Percentiles rank a stretch among this genome's conserved stretches.
Evolutionary conservation across 2,888 invertebrate species (phyloP).

Genomic region (Bellardia pandia): DNA sequence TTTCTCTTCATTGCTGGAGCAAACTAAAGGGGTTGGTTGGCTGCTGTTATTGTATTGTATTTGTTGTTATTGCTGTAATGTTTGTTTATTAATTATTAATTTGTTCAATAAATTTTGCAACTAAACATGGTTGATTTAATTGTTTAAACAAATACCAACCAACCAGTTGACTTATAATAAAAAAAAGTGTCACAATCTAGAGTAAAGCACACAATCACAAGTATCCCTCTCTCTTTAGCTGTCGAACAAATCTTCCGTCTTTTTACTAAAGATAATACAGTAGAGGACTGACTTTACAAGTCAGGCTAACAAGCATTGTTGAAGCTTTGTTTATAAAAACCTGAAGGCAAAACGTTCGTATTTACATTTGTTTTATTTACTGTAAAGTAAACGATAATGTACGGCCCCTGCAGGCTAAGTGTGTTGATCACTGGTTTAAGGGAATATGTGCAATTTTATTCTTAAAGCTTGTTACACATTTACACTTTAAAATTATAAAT

Average conservation of each 20-base stretch:
- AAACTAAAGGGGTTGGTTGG: conserved; percentile 3
- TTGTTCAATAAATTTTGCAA: conserved; percentile 63
- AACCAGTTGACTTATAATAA: not conserved
- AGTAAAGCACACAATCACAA: not conserved
- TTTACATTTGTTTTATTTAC: no score
- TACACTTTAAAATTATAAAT: no score
- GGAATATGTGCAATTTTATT: no score
- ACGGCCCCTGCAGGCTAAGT: no score
- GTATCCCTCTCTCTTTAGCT: no score
- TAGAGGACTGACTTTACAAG: not conserved
- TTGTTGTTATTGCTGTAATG: conserved; percentile 23
- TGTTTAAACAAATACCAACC: conserved; percentile 41
- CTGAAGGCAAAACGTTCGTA: no score
- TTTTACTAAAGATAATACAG: no score
- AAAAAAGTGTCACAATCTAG: conserved; percentile 28
- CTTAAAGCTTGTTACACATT: no score
- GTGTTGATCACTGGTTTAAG: no score
- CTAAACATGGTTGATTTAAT: conserved; percentile 39
- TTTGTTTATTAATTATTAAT: conserved; percentile 60
- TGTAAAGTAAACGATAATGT: no score
- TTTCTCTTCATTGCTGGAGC: conserved; percentile 2
- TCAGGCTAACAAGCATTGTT: not conserved
- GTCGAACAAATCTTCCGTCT: no score
- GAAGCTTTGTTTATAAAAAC: not conserved
- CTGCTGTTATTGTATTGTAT: not conserved